A percentile compares a stretch with the other conserved stretches of the same genome.
phyloP scores from a whole-genome alignment of 2,113 vertebrate species.

The Penelope pileata region DNA sequence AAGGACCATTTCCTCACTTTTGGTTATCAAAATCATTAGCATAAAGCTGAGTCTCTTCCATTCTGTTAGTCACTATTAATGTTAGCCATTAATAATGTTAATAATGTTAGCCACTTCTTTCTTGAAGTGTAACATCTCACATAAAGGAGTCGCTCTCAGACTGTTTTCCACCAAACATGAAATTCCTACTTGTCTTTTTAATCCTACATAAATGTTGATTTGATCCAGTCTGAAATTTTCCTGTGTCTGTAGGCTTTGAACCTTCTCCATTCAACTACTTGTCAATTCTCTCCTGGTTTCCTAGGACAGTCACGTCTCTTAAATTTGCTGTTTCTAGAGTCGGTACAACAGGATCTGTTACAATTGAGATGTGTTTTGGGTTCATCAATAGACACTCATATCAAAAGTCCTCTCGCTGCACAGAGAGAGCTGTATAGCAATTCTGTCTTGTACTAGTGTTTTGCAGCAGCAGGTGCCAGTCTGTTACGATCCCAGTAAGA shows the following conservation, averaged over 20 bases:
- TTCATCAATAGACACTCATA: not conserved
- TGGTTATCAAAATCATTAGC: not conserved
- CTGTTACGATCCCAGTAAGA: not conserved
- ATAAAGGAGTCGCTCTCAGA: not conserved
- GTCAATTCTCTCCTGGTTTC: not conserved
- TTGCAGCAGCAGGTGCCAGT: not conserved
- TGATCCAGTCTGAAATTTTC: not conserved
- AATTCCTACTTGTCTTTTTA: not conserved
- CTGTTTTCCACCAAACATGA: no score
- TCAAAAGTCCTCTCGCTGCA: not conserved
- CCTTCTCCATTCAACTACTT: not conserved
- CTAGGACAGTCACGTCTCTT: not conserved
- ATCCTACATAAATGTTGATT: not conserved
- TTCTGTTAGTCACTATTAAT: not conserved
- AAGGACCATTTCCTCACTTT: not conserved
- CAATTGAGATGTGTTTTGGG: not conserved
- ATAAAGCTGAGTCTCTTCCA: not conserved
- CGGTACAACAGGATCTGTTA: not conserved
- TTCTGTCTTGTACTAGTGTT: not conserved
- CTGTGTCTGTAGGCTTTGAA: not conserved
- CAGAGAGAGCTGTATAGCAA: not conserved
- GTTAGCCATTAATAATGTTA: not conserved
- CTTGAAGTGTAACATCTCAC: not conserved
- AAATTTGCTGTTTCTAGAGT: not conserved
- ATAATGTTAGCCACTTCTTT: not conserved